phyloP scores from a whole-genome alignment of 2,888 invertebrate species.

The Alviniconcha strummeri region DNA sequence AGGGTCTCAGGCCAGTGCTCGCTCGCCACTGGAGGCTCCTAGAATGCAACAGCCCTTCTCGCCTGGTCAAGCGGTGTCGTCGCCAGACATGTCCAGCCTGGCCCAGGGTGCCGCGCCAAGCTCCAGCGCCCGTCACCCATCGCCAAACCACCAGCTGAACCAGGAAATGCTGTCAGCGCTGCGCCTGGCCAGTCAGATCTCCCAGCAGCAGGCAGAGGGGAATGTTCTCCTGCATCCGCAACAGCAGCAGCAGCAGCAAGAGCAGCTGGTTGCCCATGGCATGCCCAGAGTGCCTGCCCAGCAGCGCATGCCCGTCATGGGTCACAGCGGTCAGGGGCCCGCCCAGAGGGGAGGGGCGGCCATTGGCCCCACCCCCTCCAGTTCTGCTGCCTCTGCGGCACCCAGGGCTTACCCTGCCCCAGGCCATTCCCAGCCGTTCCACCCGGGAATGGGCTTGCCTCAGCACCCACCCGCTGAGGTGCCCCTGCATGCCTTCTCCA shows the following conservation, averaged over 20 bases:
- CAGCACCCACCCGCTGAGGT: background rate
- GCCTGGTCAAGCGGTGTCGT: constrained; percentile 8
- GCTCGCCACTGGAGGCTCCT: background rate
- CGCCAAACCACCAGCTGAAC: constrained; percentile 7
- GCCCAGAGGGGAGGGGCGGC: background rate
- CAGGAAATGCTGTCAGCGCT: constrained; percentile 37
- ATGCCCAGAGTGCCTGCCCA: constrained; percentile 40
- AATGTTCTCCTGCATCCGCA: background rate
- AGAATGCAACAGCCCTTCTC: constrained; percentile 18
- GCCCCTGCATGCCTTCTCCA: background rate
- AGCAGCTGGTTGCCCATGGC: constrained; percentile 22
- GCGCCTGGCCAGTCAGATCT: constrained; percentile 43
- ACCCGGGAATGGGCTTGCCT: background rate
- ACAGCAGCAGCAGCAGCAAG: constrained; percentile 37
- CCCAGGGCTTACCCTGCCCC: background rate
- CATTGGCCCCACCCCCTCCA: background rate
- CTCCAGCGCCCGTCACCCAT: background rate
- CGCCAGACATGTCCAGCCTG: background rate
- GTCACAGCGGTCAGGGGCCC: constrained; percentile 1
- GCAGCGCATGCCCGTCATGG: constrained; percentile 33
- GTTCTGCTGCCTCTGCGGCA: background rate
- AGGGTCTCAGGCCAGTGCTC: background rate
- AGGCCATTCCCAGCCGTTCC: background rate
- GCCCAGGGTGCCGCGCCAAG: background rate
- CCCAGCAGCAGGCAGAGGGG: constrained; percentile 37